phyloP scores from a whole-genome alignment of 2,113 vertebrate genomes.

The Equus quagga region DNA sequence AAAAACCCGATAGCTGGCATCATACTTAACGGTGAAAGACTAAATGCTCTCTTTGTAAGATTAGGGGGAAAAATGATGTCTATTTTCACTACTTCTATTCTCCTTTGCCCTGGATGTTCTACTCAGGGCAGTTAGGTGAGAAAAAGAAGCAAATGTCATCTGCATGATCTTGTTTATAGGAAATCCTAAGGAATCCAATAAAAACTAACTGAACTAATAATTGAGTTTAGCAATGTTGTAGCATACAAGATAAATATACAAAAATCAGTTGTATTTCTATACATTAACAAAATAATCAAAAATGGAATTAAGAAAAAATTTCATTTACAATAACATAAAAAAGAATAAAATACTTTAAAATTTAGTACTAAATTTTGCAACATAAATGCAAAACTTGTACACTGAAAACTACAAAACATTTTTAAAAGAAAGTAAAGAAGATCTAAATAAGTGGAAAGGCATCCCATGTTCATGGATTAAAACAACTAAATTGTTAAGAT shows the following conservation, averaged over 20 bases:
- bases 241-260: not conserved
- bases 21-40: not conserved
- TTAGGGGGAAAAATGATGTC: not conserved
- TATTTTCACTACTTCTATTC: not conserved
- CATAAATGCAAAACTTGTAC: not conserved
- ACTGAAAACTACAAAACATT: not conserved
- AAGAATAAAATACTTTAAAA: too few relatives aligned
- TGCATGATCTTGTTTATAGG: not conserved
- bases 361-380: not conserved
- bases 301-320: not conserved
- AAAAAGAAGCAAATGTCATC: not conserved
- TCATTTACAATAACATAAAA: not conserved
- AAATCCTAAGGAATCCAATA: not conserved
- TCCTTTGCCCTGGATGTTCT: not conserved
- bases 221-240: not conserved
- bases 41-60: not conserved
- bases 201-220: not conserved
- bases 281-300: not conserved
- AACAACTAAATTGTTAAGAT: not conserved
- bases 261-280: not conserved
- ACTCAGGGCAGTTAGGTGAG: not conserved
- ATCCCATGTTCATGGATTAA: not conserved
- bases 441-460: not conserved
- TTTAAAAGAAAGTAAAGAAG: conserved; percentile 12
- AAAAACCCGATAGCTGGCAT: not conserved